phyloP scores from a whole-genome alignment of 2,888 invertebrate genomes.

The Theretra japonica region DNA sequence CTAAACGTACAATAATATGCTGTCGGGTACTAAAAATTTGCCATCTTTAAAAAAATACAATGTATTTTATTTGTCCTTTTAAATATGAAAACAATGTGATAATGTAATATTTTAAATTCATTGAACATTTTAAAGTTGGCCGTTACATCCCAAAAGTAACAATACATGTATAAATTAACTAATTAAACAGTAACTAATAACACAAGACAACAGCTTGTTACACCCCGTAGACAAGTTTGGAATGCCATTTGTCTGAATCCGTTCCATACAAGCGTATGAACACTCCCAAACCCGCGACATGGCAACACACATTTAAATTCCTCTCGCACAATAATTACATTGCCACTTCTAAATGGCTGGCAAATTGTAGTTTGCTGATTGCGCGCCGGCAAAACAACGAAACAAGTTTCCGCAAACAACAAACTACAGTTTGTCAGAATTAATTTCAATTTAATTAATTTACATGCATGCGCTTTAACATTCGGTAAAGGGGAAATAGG shows the following conservation, averaged over 20 bases:
- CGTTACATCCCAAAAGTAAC: too few species aligned
- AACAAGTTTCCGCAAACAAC: slow-evolving; percentile 24
- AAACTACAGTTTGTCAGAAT: slow-evolving; percentile 25
- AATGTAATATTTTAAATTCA: too few species aligned
- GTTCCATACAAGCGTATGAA: not conserved
- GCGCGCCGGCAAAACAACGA: slow-evolving; percentile 15
- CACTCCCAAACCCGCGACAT: not conserved
- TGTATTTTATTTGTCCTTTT: too few species aligned
- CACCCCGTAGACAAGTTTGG: not conserved
- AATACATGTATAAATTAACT: too few species aligned
- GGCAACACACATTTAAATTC: slow-evolving; percentile 23
- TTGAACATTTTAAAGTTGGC: too few species aligned
- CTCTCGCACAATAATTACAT: slow-evolving; percentile 15
- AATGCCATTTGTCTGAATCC: not conserved
- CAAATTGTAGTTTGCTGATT: slow-evolving; percentile 19
- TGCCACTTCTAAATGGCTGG: slow-evolving; percentile 16
- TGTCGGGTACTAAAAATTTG: too few species aligned
- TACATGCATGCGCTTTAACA: slow-evolving; percentile 12
- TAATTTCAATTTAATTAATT: slow-evolving; percentile 25
- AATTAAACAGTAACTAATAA: not conserved
- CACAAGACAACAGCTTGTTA: not conserved
- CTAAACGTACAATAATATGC: too few species aligned
- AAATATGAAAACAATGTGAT: too few species aligned
- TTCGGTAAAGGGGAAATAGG: not conserved
- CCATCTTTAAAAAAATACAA: too few species aligned